Conservation (phyloP, 2,797 vertebrate genomes). For the Sebastes matsubarae region DNA sequence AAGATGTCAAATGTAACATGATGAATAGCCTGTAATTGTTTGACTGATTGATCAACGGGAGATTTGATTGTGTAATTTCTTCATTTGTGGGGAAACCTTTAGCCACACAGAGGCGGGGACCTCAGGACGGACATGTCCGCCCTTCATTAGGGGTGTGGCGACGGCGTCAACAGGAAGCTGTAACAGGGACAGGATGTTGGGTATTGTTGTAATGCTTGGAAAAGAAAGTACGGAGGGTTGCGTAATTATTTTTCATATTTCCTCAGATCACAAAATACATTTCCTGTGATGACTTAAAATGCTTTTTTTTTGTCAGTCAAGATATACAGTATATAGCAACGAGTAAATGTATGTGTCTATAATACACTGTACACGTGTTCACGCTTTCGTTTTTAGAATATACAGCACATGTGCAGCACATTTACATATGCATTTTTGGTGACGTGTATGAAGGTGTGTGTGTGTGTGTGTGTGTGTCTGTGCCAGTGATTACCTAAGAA, state of each 20-base stretch:
- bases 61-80: slow-evolving; percentile 9
- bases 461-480: not conserved
- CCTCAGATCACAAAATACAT: not conserved
- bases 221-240: slow-evolving; percentile 20
- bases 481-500: not conserved
- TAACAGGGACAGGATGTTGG: slow-evolving; percentile 49
- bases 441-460: not conserved
- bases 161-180: slow-evolving; percentile 63
- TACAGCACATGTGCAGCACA: not conserved
- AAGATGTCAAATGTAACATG: not conserved
- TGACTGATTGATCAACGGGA: not conserved
- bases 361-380: not conserved
- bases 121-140: not conserved
- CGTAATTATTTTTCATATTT: slow-evolving; percentile 12
- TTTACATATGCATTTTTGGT: not conserved
- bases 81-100: slow-evolving; percentile 7
- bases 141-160: slow-evolving; percentile 12
- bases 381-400: not conserved
- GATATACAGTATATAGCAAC: not conserved
- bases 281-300: not conserved
- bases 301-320: not conserved
- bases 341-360: not conserved
- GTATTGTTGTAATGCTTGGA: slow-evolving; percentile 54
- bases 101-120: not conserved
- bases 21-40: not conserved